A percentile compares a stretch with the other conserved stretches of the same genome.
Conservation (phyloP, 1,140 invertebrate species). For the Temnothorax longispinosus region DNA sequence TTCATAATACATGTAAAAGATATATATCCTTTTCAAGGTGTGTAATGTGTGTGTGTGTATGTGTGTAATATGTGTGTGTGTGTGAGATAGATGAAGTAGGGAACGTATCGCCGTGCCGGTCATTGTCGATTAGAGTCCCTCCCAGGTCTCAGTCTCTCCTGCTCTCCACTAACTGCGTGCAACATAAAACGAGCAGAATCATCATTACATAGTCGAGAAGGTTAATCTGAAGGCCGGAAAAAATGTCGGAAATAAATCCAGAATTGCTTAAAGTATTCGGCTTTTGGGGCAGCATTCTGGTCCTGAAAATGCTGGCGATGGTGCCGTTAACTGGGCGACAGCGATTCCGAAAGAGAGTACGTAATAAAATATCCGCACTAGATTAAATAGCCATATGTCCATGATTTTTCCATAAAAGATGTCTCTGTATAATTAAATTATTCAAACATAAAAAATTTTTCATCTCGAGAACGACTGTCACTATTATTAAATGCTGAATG, state of each 20-base stretch:
- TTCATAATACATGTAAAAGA: not conserved
- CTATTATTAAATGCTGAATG: not conserved
- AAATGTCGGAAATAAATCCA: constrained; percentile 25
- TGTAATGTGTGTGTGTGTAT: too few species aligned
- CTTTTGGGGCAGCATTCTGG: constrained; percentile 87
- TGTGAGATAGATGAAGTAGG: not conserved
- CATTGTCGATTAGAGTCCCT: not conserved
- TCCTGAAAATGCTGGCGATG: constrained; percentile 88
- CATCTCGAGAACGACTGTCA: not conserved
- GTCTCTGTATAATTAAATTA: not conserved
- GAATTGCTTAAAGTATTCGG: constrained; percentile 84
- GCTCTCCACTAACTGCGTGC: too few species aligned
- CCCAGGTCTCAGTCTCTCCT: not conserved
- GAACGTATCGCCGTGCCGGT: too few species aligned
- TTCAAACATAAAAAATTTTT: not conserved
- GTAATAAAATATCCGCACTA: not conserved
- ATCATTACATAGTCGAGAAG: not conserved
- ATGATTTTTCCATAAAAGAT: not conserved
- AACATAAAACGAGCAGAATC: not conserved
- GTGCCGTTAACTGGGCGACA: constrained; percentile 85
- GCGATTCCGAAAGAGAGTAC: constrained; percentile 87
- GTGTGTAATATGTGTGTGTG: not conserved
- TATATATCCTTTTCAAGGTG: not conserved
- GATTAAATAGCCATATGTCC: not conserved
- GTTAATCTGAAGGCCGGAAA: not conserved